A percentile compares a stretch with the other conserved stretches of the same genome.
These are phyloP conservation scores for Agriopis leucophaearia DNA, from an alignment of 2,888 invertebrate species.

Conservation along the genomic window DNA sequence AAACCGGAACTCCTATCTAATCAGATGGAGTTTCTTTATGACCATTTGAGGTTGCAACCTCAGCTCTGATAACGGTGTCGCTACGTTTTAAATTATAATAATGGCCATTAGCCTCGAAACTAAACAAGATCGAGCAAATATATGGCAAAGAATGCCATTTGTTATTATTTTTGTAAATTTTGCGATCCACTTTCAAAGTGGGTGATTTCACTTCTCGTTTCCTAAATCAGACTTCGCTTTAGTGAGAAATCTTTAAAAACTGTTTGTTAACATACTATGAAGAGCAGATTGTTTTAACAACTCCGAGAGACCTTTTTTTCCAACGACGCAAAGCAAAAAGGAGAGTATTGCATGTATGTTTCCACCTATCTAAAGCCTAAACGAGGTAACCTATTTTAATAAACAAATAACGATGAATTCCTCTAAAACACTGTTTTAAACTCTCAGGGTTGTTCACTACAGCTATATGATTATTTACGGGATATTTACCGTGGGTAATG, in stretches of 20 bases:
- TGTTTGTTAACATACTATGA: not conserved
- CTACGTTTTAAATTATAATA: slow-evolving; percentile 45
- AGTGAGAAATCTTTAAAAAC: not conserved
- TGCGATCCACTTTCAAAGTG: slow-evolving; percentile 7
- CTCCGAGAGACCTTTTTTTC: too few species aligned
- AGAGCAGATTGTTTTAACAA: too few species aligned
- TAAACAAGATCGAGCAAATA: slow-evolving; percentile 21
- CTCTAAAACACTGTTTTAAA: too few species aligned
- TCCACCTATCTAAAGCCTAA: too few species aligned
- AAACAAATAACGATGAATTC: too few species aligned
- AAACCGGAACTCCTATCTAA: slow-evolving; percentile 22
- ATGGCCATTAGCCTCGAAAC: slow-evolving; percentile 46
- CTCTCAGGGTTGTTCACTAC: too few species aligned
- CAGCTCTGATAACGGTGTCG: slow-evolving; percentile 38
- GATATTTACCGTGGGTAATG: too few species aligned
- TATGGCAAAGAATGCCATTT: slow-evolving; percentile 17
- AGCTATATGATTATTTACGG: too few species aligned
- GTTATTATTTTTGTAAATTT: slow-evolving; percentile 19
- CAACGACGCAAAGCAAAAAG: too few species aligned
- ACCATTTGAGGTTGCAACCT: slow-evolving; percentile 39
- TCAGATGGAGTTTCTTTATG: slow-evolving; percentile 30
- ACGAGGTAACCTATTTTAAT: too few species aligned
- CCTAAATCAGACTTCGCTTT: not conserved
- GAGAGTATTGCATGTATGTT: too few species aligned
- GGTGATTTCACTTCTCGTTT: slow-evolving; percentile 15